These are phyloP conservation scores for Drosophila repletoides DNA, from an alignment of 1,140 invertebrate genomes.

Conservation along the genomic window DNA sequence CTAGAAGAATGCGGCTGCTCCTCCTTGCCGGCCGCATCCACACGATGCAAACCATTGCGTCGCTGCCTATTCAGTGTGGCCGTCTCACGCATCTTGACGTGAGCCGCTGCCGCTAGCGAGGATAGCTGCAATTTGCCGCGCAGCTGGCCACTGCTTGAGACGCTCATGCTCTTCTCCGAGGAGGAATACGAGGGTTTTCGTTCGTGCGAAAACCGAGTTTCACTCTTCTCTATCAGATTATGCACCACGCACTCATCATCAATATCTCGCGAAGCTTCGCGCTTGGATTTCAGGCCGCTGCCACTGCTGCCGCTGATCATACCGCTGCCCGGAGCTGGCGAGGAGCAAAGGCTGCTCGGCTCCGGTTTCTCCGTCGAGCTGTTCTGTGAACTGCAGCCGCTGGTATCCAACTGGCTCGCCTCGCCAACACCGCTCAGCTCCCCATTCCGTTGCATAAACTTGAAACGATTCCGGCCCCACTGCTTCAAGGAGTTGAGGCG, in stretches of 20 bases:
- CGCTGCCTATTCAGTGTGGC: conserved; percentile 85
- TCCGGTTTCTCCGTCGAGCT: conserved; percentile 69
- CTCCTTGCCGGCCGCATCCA: conserved; percentile 83
- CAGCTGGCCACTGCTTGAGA: conserved; percentile 73
- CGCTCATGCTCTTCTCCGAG: conserved; percentile 86
- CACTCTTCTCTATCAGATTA: conserved; percentile 83
- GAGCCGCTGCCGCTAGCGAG: conserved; percentile 42
- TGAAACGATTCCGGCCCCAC: conserved; percentile 90
- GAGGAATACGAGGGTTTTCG: conserved; percentile 90
- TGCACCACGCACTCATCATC: conserved; percentile 85
- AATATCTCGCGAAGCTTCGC: conserved; percentile 67
- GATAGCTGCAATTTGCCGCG: conserved; percentile 68
- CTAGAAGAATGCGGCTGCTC: conserved; percentile 94
- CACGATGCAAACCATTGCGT: conserved; percentile 83
- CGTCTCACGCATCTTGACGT: conserved; percentile 88
- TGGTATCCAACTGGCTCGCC: conserved; percentile 77
- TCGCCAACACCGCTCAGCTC: conserved; percentile 55
- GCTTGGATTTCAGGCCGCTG: conserved; percentile 11
- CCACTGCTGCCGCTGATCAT: neutral
- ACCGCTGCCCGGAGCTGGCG: conserved; percentile 19
- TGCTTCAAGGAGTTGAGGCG: conserved; percentile 91
- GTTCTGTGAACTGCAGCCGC: conserved; percentile 79
- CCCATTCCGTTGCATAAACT: conserved; percentile 86
- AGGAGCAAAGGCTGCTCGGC: conserved; percentile 16
- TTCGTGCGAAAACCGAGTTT: conserved; percentile 84